Conservation (phyloP, 2,888 invertebrate species). For the Fragum whitleyi region DNA sequence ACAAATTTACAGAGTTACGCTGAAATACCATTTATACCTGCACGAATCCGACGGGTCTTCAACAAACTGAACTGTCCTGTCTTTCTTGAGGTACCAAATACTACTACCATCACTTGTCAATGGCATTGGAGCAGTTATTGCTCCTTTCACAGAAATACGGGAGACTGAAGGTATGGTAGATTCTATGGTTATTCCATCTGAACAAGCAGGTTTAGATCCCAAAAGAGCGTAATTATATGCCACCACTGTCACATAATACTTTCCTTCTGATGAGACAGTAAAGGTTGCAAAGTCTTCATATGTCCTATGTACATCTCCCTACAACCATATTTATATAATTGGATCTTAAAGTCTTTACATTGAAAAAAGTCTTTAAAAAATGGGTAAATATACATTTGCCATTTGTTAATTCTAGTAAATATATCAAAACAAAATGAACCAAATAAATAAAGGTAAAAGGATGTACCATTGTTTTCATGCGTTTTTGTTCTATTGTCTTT, state of each 20-base stretch:
- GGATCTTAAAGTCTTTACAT: background rate
- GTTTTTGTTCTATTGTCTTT: too few relatives aligned
- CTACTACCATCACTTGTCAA: slow-evolving; percentile 17
- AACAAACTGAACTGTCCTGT: slow-evolving; percentile 29
- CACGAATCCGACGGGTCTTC: slow-evolving; percentile 23
- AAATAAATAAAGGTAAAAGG: too few relatives aligned
- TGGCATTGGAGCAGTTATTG: slow-evolving; percentile 45
- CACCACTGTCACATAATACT: slow-evolving; percentile 69
- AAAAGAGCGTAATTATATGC: slow-evolving; percentile 66
- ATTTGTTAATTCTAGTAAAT: background rate
- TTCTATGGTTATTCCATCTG: slow-evolving; percentile 67
- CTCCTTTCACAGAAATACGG: slow-evolving; percentile 51
- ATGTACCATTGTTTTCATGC: too few relatives aligned
- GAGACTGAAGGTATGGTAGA: slow-evolving; percentile 46
- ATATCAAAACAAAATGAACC: background rate
- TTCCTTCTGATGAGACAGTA: slow-evolving; percentile 52
- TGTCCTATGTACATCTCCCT: background rate
- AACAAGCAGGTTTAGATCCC: slow-evolving; percentile 64
- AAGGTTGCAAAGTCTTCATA: slow-evolving; percentile 35
- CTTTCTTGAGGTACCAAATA: slow-evolving; percentile 40
- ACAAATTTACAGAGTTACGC: too few relatives aligned
- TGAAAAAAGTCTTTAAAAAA: background rate
- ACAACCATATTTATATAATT: background rate
- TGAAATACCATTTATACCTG: slow-evolving; percentile 39
- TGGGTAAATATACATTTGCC: too few relatives aligned